Percentiles rank a stretch among this genome's conserved stretches.
Conservation (phyloP, 2,797 vertebrate species). For the Intellagama lesueurii region DNA sequence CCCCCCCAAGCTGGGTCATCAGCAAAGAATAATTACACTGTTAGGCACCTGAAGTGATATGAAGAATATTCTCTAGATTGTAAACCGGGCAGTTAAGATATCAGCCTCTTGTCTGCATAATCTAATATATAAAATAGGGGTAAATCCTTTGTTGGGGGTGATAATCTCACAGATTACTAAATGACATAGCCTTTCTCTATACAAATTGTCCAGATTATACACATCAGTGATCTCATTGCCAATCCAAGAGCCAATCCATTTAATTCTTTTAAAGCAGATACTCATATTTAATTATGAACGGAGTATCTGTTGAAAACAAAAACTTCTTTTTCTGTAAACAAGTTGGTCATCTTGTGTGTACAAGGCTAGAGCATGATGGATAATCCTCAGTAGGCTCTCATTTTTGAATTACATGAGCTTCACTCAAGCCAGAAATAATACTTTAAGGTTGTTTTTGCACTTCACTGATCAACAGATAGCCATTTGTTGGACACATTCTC, state of each 20-base stretch:
- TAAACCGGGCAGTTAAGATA: background rate
- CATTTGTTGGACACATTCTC: constrained; percentile 2
- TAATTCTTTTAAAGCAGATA: background rate
- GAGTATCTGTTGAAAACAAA: background rate
- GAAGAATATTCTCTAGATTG: background rate
- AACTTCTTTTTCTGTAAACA: constrained; percentile 19
- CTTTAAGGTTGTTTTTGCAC: constrained; percentile 15
- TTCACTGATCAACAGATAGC: constrained; percentile 46
- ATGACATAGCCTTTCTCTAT: background rate
- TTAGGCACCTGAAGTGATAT: background rate
- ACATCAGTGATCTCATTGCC: background rate
- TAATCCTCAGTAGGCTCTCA: constrained; percentile 10
- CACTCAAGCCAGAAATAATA: constrained; percentile 41
- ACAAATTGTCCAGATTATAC: background rate
- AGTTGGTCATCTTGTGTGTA: constrained; percentile 2
- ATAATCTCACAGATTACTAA: background rate
- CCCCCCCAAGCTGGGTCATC: background rate
- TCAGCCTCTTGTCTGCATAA: background rate
- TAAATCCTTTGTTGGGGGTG: background rate
- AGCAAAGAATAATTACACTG: background rate
- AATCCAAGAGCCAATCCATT: background rate
- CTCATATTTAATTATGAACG: background rate
- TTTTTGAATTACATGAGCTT: constrained; percentile 13
- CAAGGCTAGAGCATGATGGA: background rate
- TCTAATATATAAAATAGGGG: background rate